Evolutionary conservation across 2,888 invertebrate genomes (phyloP), one percentile per base, ranked within the genome.

Genomic region (Leucophora obtusa): DNA sequence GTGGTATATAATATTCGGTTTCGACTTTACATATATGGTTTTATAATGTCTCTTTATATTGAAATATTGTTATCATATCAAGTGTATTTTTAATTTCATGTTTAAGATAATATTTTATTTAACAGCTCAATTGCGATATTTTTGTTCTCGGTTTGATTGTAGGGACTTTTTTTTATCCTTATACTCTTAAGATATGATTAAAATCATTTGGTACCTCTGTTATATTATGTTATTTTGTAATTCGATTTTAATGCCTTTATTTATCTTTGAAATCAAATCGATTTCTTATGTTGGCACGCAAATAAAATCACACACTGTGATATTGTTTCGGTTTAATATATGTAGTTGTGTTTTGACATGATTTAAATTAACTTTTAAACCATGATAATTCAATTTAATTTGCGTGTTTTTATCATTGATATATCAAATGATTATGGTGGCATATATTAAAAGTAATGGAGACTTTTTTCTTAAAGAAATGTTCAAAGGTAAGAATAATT

Each of bases 291-390:
- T 81, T 81, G 53, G 81, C 81, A 81, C 81, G 81, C 81, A 81
- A 73, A 73, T 66, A 66, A 81, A 81, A 81, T 81, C 81, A 73
- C 81, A 77, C 69, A 81, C 81, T 73, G 81, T 24, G 77, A 72
- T 71, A 79, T 79, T 73, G 72, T 68, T 72, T 76, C 63, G 43
- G 43, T 17, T 65, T 66, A 66, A 66, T 54, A 65, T 73, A 73
- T 51, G 69, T 62, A 65, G 72, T 66, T 72, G 59, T 72, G 75
- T 81, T 81, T 74, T 83, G 83, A 83, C 83, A 83, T 82, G 82
- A 82, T 83, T 83, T 80, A 75, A 78, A 80, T 83, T 83, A 83
- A 82, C 78, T 82, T 82, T 82, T 81, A 70, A 77, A 77, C 77
- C 79, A 72, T 62, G 79, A 83, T 75, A 83, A 83, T 80, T 82